A percentile compares a stretch with the other conserved stretches of the same genome.
Conservation (phyloP, 2,888 invertebrate species). For the Rhorus exstirpatorius region DNA sequence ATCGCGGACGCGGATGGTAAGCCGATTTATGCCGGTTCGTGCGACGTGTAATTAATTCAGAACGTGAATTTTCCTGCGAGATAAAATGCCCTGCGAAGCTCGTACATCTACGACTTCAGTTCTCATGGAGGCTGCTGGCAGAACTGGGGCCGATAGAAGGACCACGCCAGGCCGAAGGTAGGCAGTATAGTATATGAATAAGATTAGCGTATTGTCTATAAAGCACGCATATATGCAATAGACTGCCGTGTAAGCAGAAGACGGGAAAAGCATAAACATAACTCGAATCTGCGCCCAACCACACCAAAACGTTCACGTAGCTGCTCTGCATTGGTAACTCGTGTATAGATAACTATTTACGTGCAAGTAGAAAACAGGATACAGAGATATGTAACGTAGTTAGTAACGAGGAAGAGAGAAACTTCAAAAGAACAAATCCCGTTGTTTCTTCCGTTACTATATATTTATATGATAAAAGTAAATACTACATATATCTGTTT, state of each 20-base stretch:
- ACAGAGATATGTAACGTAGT: conserved; percentile 7
- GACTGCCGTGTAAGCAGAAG: not conserved
- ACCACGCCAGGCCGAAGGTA: conserved; percentile 16
- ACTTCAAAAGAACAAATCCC: conserved; percentile 42
- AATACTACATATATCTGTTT: conserved; percentile 24
- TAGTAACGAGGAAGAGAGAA: conserved; percentile 27
- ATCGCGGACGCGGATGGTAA: conserved; percentile 73
- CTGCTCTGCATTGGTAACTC: conserved; percentile 22
- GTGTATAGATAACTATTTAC: conserved; percentile 16
- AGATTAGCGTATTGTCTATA: conserved; percentile 39
- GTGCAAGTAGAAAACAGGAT: conserved; percentile 31
- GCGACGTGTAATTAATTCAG: conserved; percentile 79
- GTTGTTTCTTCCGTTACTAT: conserved; percentile 5
- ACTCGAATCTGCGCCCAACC: conserved; percentile 30
- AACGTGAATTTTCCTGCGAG: conserved; percentile 74
- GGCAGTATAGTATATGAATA: conserved; percentile 30
- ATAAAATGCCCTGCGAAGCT: conserved; percentile 53
- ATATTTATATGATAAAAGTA: conserved; percentile 15
- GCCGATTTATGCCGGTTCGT: conserved; percentile 77
- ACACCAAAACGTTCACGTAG: conserved; percentile 49
- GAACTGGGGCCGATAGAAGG: not conserved
- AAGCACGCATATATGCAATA: not conserved
- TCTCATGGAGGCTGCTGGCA: conserved; percentile 10
- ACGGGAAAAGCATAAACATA: conserved; percentile 18
- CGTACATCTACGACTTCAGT: conserved; percentile 21